These are phyloP conservation scores for Pangasius djambal DNA, from an alignment of 2,797 vertebrate genomes.

Conservation along the genomic window DNA sequence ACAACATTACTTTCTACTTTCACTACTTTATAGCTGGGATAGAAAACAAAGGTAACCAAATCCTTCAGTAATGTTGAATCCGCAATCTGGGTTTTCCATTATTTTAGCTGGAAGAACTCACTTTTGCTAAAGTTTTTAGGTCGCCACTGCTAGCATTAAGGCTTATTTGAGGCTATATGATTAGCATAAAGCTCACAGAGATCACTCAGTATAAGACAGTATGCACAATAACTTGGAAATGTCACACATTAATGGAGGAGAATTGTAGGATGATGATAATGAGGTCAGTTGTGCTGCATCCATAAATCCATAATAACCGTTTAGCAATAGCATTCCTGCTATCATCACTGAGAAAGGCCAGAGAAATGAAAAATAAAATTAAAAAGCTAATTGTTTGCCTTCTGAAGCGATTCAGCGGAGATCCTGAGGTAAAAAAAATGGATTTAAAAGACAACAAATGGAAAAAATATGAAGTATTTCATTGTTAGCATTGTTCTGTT, in stretches of 20 bases:
- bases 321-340: neutral
- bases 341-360: neutral
- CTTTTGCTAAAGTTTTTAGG: neutral
- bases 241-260: neutral
- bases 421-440: neutral
- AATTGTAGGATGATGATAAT: neutral
- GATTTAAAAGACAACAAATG: neutral
- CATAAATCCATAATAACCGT: neutral
- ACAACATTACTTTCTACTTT: neutral
- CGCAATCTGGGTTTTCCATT: neutral
- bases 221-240: neutral
- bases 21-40: neutral
- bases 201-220: neutral
- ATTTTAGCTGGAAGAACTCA: neutral
- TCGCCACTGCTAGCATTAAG: neutral
- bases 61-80: neutral
- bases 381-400: neutral
- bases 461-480: neutral
- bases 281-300: neutral
- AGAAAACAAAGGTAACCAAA: neutral
- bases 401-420: neutral
- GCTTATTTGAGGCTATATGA: neutral
- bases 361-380: neutral
- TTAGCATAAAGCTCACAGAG: slow-evolving; percentile 1
- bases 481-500: neutral